Conservation (phyloP, 2,888 invertebrate species). For the Acleris sparsana region DNA sequence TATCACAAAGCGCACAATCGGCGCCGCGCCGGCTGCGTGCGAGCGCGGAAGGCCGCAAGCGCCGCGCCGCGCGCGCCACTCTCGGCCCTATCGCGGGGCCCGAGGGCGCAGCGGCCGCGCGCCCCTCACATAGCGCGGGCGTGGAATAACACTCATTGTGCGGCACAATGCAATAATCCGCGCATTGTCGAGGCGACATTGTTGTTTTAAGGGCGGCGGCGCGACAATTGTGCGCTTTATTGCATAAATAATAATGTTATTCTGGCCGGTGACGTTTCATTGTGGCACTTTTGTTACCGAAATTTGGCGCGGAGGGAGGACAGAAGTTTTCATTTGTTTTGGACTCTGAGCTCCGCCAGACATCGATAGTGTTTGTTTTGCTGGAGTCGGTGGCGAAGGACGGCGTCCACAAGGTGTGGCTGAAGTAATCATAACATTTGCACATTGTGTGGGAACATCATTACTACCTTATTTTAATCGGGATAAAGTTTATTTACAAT, state of each 20-base stretch:
- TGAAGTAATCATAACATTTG: no score
- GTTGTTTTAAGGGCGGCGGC: constrained; percentile 82
- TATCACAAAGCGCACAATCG: constrained; percentile 81
- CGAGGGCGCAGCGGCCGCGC: constrained; percentile 26
- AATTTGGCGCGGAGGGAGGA: constrained; percentile 49
- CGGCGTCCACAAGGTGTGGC: no score
- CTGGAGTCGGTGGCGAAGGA: no score
- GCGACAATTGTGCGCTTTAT: constrained; percentile 81
- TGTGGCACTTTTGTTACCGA: constrained; percentile 66
- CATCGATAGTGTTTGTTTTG: background rate
- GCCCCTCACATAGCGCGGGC: constrained; percentile 57
- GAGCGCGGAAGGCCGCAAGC: constrained; percentile 58
- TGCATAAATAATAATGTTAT: constrained; percentile 83
- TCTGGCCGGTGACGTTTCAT: constrained; percentile 72
- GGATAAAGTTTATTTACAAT: no score
- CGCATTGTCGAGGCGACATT: constrained; percentile 82
- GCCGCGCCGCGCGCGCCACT: constrained; percentile 40
- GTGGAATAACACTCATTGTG: constrained; percentile 72
- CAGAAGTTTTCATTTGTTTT: constrained; percentile 26
- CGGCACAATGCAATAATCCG: constrained; percentile 84
- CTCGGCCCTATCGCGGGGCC: constrained; percentile 41
- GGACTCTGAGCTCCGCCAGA: background rate
- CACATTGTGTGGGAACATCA: no score
- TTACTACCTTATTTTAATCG: no score
- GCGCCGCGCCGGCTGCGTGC: constrained; percentile 65